Conservation (phyloP, 2,888 invertebrate genomes). For the Lasioglossum figueresi region DNA sequence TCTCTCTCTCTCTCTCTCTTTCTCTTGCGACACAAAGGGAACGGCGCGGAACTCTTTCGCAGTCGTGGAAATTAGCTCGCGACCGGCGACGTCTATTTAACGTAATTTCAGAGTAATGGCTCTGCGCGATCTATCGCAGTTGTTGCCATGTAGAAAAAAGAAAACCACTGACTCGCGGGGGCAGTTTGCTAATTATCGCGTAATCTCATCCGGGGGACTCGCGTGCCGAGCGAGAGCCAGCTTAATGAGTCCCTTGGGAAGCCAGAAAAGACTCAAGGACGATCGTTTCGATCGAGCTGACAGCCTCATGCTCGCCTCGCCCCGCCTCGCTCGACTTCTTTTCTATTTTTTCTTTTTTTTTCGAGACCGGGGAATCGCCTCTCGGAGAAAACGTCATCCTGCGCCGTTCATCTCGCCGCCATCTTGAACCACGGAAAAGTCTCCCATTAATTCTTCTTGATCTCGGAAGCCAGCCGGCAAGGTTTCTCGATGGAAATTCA, state of each 20-base stretch:
- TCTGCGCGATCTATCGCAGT: conserved; percentile 17
- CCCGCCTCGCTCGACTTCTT: background rate
- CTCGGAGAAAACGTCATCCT: background rate
- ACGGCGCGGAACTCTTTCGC: background rate
- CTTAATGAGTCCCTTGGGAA: conserved; percentile 39
- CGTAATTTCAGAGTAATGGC: conserved; percentile 32
- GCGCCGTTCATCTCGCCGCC: background rate
- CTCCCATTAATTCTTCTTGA: background rate
- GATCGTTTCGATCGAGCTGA: conserved; percentile 45
- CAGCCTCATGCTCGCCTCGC: conserved; percentile 17
- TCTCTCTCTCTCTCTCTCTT: background rate
- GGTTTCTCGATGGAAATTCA: background rate
- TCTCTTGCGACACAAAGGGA: background rate
- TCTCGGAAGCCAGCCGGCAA: background rate
- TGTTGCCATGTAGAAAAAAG: conserved; percentile 35
- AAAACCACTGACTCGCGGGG: conserved; percentile 20
- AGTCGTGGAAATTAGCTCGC: conserved; percentile 5
- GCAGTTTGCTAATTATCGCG: conserved; percentile 52
- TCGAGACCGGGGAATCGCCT: background rate
- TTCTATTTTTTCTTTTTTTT: background rate
- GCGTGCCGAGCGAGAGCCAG: conserved; percentile 39
- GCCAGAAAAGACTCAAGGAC: conserved; percentile 52
- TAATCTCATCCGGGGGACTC: conserved; percentile 47
- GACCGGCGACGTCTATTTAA: conserved; percentile 2
- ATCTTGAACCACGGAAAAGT: background rate